Percentiles rank a stretch among this genome's conserved stretches.
These are phyloP conservation scores for Sula dactylatra DNA, from an alignment of 2,113 vertebrate species.

Conservation along the genomic window DNA sequence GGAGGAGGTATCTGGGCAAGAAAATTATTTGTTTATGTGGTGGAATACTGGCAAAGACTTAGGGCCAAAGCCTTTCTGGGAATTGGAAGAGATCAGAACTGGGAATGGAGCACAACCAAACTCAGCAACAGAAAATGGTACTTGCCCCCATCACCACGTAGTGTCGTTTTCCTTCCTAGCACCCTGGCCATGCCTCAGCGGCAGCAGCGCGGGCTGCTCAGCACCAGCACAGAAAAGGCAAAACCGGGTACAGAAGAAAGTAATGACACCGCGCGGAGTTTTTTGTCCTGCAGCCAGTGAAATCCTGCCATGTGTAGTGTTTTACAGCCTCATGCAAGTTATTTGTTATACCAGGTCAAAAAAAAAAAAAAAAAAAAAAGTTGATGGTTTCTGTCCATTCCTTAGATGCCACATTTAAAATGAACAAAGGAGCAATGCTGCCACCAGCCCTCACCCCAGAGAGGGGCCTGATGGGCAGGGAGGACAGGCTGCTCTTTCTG, in stretches of 20 bases:
- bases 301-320: neutral
- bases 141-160: neutral
- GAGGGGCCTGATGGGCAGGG: neutral
- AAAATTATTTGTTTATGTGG: neutral
- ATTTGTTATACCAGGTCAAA: neutral
- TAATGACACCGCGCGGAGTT: neutral
- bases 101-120: neutral
- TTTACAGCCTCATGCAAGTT: neutral
- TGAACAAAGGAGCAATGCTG: constrained; percentile 14
- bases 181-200: neutral
- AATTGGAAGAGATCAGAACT: neutral
- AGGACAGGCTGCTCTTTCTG: neutral
- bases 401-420: neutral
- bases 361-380: neutral
- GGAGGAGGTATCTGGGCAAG: neutral
- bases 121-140: too few relatives aligned
- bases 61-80: neutral
- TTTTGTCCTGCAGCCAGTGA: neutral
- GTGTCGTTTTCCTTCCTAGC: neutral
- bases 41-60: neutral
- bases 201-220: neutral
- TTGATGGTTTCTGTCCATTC: neutral
- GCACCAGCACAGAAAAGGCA: neutral
- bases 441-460: neutral
- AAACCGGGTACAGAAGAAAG: neutral